phyloP scores from a whole-genome alignment of 2,888 invertebrate genomes.

The Pterostichus madidus region DNA sequence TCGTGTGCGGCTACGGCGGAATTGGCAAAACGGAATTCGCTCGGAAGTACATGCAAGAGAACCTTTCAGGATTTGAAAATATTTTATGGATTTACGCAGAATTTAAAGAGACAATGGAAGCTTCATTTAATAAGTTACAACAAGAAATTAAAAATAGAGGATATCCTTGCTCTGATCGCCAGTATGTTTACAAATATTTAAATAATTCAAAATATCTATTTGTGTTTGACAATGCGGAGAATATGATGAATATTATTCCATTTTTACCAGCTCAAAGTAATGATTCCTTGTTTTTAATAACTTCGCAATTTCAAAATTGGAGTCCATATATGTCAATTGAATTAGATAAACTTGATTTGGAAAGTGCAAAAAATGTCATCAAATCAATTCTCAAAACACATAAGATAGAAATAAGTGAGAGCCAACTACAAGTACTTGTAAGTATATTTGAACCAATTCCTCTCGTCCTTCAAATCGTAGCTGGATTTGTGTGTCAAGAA shows the following conservation, averaged over 20 bases:
- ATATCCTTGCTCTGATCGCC: too few relatives aligned
- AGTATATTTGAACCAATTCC: neutral
- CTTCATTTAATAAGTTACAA: too few relatives aligned
- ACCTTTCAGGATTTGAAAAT: too few relatives aligned
- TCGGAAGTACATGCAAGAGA: too few relatives aligned
- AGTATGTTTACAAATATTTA: neutral
- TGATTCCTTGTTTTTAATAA: neutral
- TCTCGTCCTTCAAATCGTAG: neutral
- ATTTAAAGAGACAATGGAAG: too few relatives aligned
- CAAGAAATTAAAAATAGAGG: too few relatives aligned
- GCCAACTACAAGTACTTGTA: neutral
- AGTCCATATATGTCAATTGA: neutral
- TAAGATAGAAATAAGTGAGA: neutral
- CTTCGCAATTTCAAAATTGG: neutral
- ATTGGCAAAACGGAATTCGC: too few relatives aligned
- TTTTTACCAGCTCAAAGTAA: neutral
- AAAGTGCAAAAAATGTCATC: neutral
- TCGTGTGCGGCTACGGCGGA: too few relatives aligned
- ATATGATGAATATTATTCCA: neutral
- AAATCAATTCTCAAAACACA: neutral
- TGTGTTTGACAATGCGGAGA: conserved; percentile 1
- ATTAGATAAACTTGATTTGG: neutral
- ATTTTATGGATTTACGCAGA: too few relatives aligned
- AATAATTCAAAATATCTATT: neutral
- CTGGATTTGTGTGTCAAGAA: neutral